A percentile compares a stretch with the other conserved stretches of the same genome.
Conservation (phyloP, 2,888 invertebrate species). For the Panorpa germanica region DNA sequence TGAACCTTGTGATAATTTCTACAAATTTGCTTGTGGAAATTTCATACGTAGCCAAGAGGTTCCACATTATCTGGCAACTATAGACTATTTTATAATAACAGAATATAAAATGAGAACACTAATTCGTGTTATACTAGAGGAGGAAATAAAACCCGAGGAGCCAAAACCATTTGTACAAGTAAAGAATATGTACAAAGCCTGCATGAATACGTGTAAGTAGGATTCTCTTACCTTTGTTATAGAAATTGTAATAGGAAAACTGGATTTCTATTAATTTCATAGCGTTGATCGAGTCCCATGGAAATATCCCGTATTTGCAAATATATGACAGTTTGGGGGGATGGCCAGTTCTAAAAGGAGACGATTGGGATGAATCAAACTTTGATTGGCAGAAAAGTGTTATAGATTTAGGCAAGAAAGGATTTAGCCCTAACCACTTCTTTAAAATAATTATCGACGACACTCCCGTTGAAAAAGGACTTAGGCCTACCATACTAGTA, state of each 20-base stretch:
- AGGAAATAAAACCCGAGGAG: constrained; percentile 34
- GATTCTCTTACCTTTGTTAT: not conserved
- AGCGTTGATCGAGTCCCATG: constrained; percentile 22
- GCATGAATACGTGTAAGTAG: constrained; percentile 71
- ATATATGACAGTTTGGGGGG: constrained; percentile 37
- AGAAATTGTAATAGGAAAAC: not conserved
- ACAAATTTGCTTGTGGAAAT: constrained; percentile 59
- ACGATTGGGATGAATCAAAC: constrained; percentile 39
- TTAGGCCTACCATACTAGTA: too few species aligned
- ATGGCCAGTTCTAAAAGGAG: constrained; percentile 66
- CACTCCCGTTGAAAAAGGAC: too few species aligned
- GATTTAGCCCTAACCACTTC: constrained; percentile 80
- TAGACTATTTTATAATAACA: constrained; percentile 57
- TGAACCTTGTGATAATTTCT: constrained; percentile 70
- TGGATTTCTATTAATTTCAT: not conserved
- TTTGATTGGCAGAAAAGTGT: constrained; percentile 73
- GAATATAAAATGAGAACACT: constrained; percentile 60
- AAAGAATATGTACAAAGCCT: constrained; percentile 67
- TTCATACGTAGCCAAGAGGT: constrained; percentile 52
- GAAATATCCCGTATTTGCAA: constrained; percentile 20
- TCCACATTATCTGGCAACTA: constrained; percentile 64
- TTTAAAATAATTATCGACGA: too few species aligned
- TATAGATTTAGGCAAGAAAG: constrained; percentile 57
- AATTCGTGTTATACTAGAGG: constrained; percentile 47
- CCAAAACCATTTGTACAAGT: constrained; percentile 55